Evolutionary conservation across 2,797 vertebrate genomes (phyloP).

Genomic region (Thaleichthys pacificus): DNA sequence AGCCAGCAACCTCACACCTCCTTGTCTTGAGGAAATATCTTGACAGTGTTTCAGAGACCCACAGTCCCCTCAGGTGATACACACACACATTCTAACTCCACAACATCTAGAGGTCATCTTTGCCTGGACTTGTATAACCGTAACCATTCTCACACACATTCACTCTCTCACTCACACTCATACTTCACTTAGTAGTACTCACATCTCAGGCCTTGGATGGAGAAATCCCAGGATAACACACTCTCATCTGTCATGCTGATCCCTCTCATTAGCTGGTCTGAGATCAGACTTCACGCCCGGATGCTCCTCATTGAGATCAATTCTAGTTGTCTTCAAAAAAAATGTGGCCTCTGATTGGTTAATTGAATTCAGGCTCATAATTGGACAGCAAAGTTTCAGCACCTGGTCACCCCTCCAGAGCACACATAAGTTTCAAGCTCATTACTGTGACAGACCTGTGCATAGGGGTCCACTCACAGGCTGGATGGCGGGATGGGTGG

Average conservation of each 20-base stretch:
- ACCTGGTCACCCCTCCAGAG: neutral
- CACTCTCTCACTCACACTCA: constrained; percentile 17
- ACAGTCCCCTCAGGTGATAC: neutral
- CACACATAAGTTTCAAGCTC: too few relatives aligned
- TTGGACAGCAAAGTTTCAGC: neutral
- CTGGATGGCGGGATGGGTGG: too few relatives aligned
- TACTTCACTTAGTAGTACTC: constrained; percentile 22
- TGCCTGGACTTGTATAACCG: neutral
- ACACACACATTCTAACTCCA: neutral
- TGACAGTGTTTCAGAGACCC: neutral
- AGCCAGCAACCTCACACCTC: neutral
- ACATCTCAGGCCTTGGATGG: neutral
- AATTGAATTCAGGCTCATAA: constrained; percentile 44
- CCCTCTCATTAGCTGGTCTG: constrained; percentile 68
- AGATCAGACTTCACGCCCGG: constrained; percentile 65
- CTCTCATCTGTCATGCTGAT: constrained; percentile 59
- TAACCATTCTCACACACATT: neutral
- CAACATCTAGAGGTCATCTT: neutral
- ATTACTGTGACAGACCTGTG: too few relatives aligned
- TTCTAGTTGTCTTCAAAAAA: constrained; percentile 61
- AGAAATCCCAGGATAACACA: neutral
- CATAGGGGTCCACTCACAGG: too few relatives aligned
- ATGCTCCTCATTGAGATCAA: constrained; percentile 71
- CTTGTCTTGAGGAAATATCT: constrained; percentile 4
- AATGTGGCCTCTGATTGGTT: constrained; percentile 49